Evolutionary conservation across 2,888 invertebrate species (phyloP), one percentile per base, ranked within the genome.

Genomic region (Volucella zonaria): DNA sequence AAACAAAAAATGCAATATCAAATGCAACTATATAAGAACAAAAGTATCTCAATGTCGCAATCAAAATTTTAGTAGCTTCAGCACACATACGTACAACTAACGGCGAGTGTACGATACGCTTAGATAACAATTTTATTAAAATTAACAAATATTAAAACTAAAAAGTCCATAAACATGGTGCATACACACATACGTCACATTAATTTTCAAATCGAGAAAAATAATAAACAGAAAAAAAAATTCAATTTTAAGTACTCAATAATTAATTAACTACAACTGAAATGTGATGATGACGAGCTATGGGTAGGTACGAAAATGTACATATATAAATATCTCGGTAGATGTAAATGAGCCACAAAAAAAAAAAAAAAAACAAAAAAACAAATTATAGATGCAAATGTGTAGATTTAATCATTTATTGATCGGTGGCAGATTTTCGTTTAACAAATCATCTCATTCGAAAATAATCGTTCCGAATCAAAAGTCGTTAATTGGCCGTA

Each of bases 141-240:
- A 54, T 51, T 18, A 15, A 38, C 12, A 12, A 62, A 62, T 18
- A 18, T 15, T 43, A 10, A 62, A 3, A 23, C 4, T 12, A 31
- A 38, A 56, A 38, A 0, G n/a, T 15, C 6, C 23, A 49, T 45
- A 70, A 47, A 56, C 38, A 58, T 67, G 6, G 59, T 73, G 73
- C 82, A 82, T 78, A 74, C 82, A 82, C 74, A 74, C 78, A 74
- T 73, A 68, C 51, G 68, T 67, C 54, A 73, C 62, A 40, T 18
- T 54, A 61, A 52, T 54, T 18, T 47, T 9, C 43, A 56, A 52
- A 3, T 62, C n/a, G 15, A 38, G 38, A 11, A 52, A 45, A 42
- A 18, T 43, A 45, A 58, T 47, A 40, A 15, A 54, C 14, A 15
- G 14, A 59, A 51, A 45, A 15, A 18, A 1, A 66, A 51, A 56